phyloP scores from a whole-genome alignment of 2,797 vertebrate genomes.

The Microctenopoma stevenorrisi region DNA sequence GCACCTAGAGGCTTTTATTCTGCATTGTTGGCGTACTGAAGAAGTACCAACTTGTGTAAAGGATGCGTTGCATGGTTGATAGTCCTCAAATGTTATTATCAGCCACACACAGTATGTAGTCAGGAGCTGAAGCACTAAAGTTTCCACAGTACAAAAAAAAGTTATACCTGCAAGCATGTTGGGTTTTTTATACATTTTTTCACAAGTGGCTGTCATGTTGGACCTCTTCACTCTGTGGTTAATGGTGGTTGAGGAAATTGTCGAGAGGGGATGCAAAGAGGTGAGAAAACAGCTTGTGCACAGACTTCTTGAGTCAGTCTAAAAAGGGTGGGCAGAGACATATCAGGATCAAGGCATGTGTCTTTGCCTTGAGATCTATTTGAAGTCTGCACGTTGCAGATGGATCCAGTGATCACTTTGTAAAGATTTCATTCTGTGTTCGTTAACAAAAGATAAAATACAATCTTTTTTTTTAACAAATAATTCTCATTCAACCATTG shows the following conservation, averaged over 20 bases:
- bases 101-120: constrained; percentile 31
- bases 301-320: constrained; percentile 68
- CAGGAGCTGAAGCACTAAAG: constrained; percentile 27
- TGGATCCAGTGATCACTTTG: constrained; percentile 54
- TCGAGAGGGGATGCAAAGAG: constrained; percentile 51
- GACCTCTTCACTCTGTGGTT: constrained; percentile 57
- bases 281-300: constrained; percentile 74
- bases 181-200: constrained; percentile 10
- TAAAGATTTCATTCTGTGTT: constrained; percentile 66
- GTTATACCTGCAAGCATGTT: constrained; percentile 20
- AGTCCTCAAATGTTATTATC: constrained; percentile 34
- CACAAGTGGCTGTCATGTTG: constrained; percentile 41
- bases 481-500: constrained; percentile 69
- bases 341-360: constrained; percentile 55
- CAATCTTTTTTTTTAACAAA: constrained; percentile 63
- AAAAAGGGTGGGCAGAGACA: constrained; percentile 40
- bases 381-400: constrained; percentile 59
- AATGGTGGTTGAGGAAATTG: constrained; percentile 64
- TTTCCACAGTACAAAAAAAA: constrained; percentile 33
- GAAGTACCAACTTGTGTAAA: constrained; percentile 37
- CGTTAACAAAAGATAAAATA: constrained; percentile 74
- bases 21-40: constrained; percentile 25
- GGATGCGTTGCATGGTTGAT: constrained; percentile 39
- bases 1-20: constrained; percentile 15
- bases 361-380: constrained; percentile 56